Conservation (phyloP, 2,888 invertebrate genomes). For the Ophion ellenae region DNA sequence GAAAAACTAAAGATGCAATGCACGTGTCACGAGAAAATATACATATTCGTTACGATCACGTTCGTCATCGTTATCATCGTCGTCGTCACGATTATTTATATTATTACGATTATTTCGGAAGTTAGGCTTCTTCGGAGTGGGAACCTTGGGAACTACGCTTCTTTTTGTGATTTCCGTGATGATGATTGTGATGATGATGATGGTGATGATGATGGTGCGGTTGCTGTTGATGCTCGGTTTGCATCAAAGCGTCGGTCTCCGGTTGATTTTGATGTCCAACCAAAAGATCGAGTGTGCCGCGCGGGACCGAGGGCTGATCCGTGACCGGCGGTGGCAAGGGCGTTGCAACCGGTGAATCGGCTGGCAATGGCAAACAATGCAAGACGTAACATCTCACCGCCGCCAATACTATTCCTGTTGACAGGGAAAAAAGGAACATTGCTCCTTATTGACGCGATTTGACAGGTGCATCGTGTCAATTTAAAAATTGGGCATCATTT, state of each 20-base stretch:
- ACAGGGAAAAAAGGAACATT: not conserved
- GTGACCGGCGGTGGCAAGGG: slow-evolving; percentile 76
- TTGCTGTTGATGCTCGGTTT: slow-evolving; percentile 72
- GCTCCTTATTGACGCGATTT: not conserved
- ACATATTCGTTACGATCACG: not conserved
- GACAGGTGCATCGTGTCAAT: not conserved
- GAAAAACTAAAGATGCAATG: slow-evolving; percentile 19
- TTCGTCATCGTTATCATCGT: not conserved
- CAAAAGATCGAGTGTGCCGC: slow-evolving; percentile 78
- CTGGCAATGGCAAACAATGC: slow-evolving; percentile 79
- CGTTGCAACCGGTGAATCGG: slow-evolving; percentile 78
- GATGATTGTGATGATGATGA: slow-evolving; percentile 77
- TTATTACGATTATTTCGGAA: slow-evolving; percentile 44
- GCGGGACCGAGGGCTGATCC: slow-evolving; percentile 71
- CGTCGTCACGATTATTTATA: slow-evolving; percentile 19
- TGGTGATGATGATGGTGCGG: slow-evolving; percentile 74
- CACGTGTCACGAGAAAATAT: not conserved
- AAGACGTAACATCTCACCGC: slow-evolving; percentile 80
- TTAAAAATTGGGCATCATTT: not conserved
- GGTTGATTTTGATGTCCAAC: slow-evolving; percentile 80
- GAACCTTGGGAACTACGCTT: slow-evolving; percentile 81
- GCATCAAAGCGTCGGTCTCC: slow-evolving; percentile 79
- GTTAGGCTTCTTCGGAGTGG: slow-evolving; percentile 80
- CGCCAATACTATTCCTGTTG: slow-evolving; percentile 78
- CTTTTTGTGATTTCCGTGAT: slow-evolving; percentile 80